Conservation (phyloP, 2,888 invertebrate genomes). For the Epistrophella euchroma region DNA sequence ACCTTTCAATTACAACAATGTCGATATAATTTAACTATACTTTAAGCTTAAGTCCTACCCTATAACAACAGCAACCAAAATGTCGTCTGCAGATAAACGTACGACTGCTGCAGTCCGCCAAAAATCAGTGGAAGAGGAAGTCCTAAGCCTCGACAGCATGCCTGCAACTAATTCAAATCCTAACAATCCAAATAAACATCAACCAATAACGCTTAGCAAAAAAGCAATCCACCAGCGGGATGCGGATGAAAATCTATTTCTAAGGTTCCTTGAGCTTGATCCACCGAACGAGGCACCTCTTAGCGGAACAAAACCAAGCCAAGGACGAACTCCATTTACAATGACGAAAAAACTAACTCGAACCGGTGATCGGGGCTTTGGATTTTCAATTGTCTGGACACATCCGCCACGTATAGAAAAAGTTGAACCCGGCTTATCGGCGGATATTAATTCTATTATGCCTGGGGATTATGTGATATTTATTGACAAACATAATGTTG, state of each 20-base stretch:
- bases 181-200: conserved; percentile 66
- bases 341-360: conserved; percentile 87
- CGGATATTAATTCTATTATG: conserved; percentile 91
- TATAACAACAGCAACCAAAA: conserved; percentile 46
- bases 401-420: conserved; percentile 93
- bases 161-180: conserved; percentile 73
- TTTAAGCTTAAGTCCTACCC: neutral
- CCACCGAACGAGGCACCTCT: conserved; percentile 87
- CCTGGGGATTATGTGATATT: conserved; percentile 95
- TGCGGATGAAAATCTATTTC: conserved; percentile 90
- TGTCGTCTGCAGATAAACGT: conserved; percentile 69
- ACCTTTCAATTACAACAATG: neutral
- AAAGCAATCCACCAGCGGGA: conserved; percentile 87
- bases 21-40: neutral
- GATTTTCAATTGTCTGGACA: conserved; percentile 95
- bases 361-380: conserved; percentile 88
- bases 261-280: conserved; percentile 92
- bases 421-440: conserved; percentile 91
- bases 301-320: conserved; percentile 78
- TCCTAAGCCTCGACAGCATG: conserved; percentile 82
- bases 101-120: conserved; percentile 78
- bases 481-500: conserved; percentile 94
- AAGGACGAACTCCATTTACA: conserved; percentile 93
- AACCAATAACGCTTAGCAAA: conserved; percentile 84
- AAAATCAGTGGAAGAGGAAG: conserved; percentile 83